These are phyloP conservation scores for Drosophila greeni DNA, from an alignment of 2,888 invertebrate species.

Conservation along the genomic window DNA sequence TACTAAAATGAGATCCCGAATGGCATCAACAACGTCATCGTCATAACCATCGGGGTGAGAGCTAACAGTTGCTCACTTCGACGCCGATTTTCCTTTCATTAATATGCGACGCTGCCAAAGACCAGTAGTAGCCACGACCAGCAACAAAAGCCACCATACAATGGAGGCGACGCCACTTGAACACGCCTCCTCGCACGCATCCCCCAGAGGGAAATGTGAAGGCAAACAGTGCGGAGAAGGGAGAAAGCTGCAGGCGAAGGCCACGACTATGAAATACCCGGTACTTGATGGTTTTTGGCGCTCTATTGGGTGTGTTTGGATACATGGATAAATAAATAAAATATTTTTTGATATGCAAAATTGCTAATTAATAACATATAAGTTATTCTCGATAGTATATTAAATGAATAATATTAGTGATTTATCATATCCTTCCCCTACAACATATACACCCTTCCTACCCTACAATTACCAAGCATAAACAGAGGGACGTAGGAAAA, in stretches of 20 bases:
- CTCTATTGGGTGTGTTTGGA: too few relatives aligned
- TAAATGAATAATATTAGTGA: neutral
- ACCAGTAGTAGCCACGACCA: slow-evolving; percentile 40
- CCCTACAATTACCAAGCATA: neutral
- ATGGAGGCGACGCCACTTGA: slow-evolving; percentile 28
- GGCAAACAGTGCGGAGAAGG: neutral
- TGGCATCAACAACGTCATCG: slow-evolving; percentile 9
- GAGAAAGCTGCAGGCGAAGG: neutral
- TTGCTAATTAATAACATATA: too few relatives aligned
- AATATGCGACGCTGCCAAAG: slow-evolving; percentile 54
- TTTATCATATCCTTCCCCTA: neutral
- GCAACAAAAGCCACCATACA: slow-evolving; percentile 5
- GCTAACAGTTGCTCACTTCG: slow-evolving; percentile 49
- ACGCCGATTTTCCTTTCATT: slow-evolving; percentile 67
- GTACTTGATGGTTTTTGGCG: too few relatives aligned
- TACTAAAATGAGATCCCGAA: slow-evolving; percentile 11
- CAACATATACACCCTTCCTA: neutral
- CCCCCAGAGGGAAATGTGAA: slow-evolving; percentile 1
- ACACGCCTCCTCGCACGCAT: slow-evolving; percentile 38
- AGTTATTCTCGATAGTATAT: too few relatives aligned
- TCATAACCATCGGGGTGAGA: slow-evolving; percentile 19
- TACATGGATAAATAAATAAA: too few relatives aligned
- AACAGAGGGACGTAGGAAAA: neutral
- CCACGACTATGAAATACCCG: slow-evolving; percentile 1
- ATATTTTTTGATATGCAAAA: neutral